Conservation (phyloP, 2,113 vertebrate species). For the Notechis scutatus region DNA sequence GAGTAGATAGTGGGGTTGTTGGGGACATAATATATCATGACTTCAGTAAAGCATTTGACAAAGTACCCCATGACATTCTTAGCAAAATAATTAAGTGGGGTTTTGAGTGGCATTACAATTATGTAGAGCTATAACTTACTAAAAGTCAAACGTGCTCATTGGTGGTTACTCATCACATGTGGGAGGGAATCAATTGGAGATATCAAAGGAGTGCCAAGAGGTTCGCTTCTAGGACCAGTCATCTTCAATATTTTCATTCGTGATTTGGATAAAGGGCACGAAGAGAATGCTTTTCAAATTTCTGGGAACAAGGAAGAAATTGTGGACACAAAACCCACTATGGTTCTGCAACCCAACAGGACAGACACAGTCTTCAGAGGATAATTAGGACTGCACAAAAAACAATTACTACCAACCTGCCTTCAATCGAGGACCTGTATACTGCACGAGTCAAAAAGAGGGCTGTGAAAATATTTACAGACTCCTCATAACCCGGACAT, state of each 20-base stretch:
- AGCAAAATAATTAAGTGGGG: background rate
- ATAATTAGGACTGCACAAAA: too few relatives aligned
- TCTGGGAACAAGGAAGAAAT: background rate
- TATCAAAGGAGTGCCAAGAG: background rate
- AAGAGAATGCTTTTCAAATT: background rate
- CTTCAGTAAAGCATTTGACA: background rate
- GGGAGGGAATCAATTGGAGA: background rate
- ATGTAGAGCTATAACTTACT: background rate
- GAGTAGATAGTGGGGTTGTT: background rate
- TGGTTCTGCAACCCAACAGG: too few relatives aligned
- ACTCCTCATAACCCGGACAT: too few relatives aligned
- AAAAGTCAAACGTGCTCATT: background rate
- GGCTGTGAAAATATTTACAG: too few relatives aligned
- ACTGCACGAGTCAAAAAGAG: too few relatives aligned
- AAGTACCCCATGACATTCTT: background rate
- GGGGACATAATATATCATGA: background rate
- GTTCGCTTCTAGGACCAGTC: background rate
- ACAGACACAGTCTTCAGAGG: too few relatives aligned
- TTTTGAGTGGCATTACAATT: background rate
- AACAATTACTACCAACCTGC: too few relatives aligned
- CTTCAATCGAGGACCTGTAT: too few relatives aligned
- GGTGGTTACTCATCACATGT: background rate
- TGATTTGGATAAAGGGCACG: background rate
- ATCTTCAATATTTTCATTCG: background rate
- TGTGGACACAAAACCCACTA: background rate